Conservation (phyloP, 2,113 vertebrate species). For the Dolichallabes microphthalmus region DNA sequence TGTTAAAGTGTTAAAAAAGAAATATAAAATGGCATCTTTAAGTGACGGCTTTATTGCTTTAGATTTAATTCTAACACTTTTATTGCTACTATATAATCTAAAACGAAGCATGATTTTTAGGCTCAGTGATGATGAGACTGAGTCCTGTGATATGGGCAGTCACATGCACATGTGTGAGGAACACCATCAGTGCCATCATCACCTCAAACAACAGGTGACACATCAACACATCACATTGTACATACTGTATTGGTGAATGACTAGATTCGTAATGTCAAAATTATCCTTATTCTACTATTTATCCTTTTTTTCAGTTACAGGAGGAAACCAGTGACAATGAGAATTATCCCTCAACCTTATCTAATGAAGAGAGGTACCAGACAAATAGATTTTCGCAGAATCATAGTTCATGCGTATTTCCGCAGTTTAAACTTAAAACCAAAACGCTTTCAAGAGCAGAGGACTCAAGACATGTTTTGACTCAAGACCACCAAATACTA, state of each 20-base stretch:
- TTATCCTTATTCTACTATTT: neutral
- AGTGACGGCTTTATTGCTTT: neutral
- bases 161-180: neutral
- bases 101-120: constrained; percentile 1
- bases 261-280: neutral
- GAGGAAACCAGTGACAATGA: constrained; percentile 48
- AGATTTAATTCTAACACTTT: too few species aligned
- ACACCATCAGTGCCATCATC: constrained; percentile 13
- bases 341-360: constrained; percentile 45
- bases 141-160: neutral
- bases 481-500: neutral
- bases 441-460: neutral
- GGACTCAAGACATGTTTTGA: neutral
- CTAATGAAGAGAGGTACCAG: constrained; percentile 49
- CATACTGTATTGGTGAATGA: neutral
- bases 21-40: too few species aligned
- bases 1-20: too few species aligned
- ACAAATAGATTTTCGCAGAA: constrained; percentile 34
- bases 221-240: neutral
- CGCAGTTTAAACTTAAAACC: neutral
- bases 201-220: constrained; percentile 34
- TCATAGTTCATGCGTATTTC: constrained; percentile 2
- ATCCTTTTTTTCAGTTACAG: constrained; percentile 35
- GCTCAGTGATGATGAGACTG: constrained; percentile 4
- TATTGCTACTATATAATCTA: neutral